Evolutionary conservation across 1,140 invertebrate genomes (phyloP).

Genomic region (Trichoplusia ni): DNA sequence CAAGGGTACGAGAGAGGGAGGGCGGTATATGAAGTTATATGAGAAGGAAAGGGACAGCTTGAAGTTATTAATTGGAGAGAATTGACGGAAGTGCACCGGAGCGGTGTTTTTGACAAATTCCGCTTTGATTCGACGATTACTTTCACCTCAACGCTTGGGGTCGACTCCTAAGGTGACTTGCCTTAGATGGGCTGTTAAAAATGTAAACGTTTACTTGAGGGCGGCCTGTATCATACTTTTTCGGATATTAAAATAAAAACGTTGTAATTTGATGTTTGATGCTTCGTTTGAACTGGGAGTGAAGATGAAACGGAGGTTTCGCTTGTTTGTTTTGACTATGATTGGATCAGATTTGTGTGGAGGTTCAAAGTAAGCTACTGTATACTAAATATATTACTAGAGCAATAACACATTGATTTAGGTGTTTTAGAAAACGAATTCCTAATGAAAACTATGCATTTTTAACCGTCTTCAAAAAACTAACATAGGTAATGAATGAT

Average conservation of each 20-base stretch:
- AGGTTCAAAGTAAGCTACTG: background rate
- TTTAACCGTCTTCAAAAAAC: too few species aligned
- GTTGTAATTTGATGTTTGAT: conserved; percentile 6
- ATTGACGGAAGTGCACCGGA: conserved; percentile 77
- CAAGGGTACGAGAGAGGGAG: conserved; percentile 69
- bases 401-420: too few species aligned
- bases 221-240: conserved; percentile 3
- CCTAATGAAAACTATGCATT: too few species aligned
- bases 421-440: too few species aligned
- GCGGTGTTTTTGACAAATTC: conserved; percentile 81
- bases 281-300: background rate
- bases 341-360: background rate
- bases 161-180: conserved; percentile 59
- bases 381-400: too few species aligned
- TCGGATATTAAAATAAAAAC: conserved; percentile 11
- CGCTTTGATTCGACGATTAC: conserved; percentile 79
- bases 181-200: conserved; percentile 41
- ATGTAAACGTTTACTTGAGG: conserved; percentile 30
- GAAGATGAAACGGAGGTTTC: background rate
- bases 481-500: too few species aligned
- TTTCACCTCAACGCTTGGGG: conserved; percentile 75
- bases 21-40: conserved; percentile 34
- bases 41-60: conserved; percentile 47
- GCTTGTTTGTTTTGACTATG: background rate
- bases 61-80: conserved; percentile 79